Conservation (phyloP, 2,888 invertebrate species). For the Cephonodes hylas region DNA sequence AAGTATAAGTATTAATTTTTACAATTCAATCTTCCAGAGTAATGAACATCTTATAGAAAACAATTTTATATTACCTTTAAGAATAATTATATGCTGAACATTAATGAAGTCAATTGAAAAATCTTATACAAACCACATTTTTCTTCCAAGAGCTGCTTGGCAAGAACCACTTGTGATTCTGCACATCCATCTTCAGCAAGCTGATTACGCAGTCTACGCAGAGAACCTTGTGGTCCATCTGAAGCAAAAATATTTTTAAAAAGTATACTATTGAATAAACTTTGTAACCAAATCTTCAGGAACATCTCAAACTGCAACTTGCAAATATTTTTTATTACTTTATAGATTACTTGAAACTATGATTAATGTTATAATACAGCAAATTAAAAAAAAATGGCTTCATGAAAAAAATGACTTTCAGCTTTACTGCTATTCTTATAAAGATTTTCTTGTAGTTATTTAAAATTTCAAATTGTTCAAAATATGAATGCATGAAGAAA, state of each 20-base stretch:
- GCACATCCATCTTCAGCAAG: conserved; percentile 94
- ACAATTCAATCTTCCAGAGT: no score
- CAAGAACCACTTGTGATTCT: conserved; percentile 93
- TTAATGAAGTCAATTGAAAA: background rate
- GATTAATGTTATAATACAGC: no score
- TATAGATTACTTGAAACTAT: no score
- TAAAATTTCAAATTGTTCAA: no score
- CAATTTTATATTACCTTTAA: no score
- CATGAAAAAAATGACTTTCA: no score
- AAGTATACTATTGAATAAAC: conserved; percentile 38
- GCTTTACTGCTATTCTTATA: no score
- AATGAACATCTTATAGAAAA: no score
- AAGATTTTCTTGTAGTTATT: no score
- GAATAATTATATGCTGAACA: background rate
- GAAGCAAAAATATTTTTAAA: conserved; percentile 44
- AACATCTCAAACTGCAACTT: background rate
- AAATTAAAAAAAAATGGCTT: no score
- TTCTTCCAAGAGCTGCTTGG: conserved; percentile 90
- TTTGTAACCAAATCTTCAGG: background rate
- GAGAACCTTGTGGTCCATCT: conserved; percentile 85
- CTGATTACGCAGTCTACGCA: conserved; percentile 84
- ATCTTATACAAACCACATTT: conserved; percentile 83
- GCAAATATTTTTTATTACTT: background rate
- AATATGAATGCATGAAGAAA: no score
- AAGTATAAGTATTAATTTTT: no score